A percentile compares a stretch with the other conserved stretches of the same genome.
These are phyloP conservation scores for Dolichallabes microphthalmus DNA, from an alignment of 2,113 vertebrate genomes.

Conservation along the genomic window DNA sequence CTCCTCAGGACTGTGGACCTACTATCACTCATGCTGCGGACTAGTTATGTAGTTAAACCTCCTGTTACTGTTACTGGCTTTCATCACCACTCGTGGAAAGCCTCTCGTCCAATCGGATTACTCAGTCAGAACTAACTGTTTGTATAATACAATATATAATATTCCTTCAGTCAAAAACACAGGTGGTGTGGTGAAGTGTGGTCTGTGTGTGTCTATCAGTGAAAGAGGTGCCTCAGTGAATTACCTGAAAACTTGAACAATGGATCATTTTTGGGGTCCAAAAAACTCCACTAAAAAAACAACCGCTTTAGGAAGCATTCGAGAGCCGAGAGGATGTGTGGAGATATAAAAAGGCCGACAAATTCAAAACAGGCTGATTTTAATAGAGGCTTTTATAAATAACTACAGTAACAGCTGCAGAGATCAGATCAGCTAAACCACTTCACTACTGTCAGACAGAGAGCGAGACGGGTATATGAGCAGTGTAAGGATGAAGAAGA, in stretches of 20 bases:
- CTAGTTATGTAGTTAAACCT: no score
- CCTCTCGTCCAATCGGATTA: no score
- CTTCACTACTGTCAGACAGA: constrained; percentile 34
- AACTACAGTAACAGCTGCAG: constrained; percentile 43
- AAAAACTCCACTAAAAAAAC: not conserved
- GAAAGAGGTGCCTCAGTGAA: not conserved
- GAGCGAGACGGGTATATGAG: constrained; percentile 17
- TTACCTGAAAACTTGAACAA: not conserved
- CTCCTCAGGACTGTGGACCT: no score
- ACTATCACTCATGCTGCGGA: no score
- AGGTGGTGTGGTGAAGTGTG: not conserved
- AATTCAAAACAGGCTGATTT: constrained; percentile 16
- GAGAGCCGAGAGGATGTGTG: not conserved
- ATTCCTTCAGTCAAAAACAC: no score
- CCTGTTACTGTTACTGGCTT: no score
- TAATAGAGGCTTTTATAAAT: constrained; percentile 48
- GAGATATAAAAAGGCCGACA: constrained; percentile 10
- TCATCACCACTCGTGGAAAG: no score
- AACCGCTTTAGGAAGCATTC: not conserved
- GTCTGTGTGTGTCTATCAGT: not conserved
- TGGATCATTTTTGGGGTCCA: not conserved
- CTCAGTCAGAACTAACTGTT: no score
- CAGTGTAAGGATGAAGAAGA: not conserved
- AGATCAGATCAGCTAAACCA: constrained; percentile 49
- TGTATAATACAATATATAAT: no score